Evolutionary conservation across 2,797 vertebrate species (phyloP), one percentile per base, ranked within the genome.

Genomic region (Oophaga sylvatica): DNA sequence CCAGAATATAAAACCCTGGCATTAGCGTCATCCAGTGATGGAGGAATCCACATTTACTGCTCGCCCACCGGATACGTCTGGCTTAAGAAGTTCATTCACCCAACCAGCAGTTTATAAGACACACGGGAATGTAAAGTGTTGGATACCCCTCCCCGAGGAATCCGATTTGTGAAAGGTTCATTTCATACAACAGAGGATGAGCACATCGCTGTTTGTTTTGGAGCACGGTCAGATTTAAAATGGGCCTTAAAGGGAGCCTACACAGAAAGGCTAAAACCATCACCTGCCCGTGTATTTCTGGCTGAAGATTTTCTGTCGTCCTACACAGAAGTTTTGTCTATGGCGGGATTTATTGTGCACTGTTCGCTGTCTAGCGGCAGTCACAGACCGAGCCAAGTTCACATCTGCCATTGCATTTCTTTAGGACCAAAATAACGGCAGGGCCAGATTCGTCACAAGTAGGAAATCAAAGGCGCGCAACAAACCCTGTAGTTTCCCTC

Each of bases 121-220:
- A 76, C 71, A 16, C 9, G 80, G 59, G 79, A 80, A 80, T 80
- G 79, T 80, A 63, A 63, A 80, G 60, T 22, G 35, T 20, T 48
- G 12, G 11, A 56, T 26, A 77, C 84, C 67, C 84, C 76, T 80
- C 73, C 84, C 84, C 26, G 29, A 86, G 77, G 84, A 86, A 86
- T 86, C 84, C 19, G 13, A 70, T 35, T n/a, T 63, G 8, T 80
- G 63, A 79, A 79, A 79, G 45, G 26, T 35, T 83, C 26, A 83
- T 11, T 62, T 83, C 81, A 83, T 75, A 83, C 48, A 20, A 26
- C 16, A 45, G 53, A 60, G 68, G 82, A 84, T 75, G 82, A 84
- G 82, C 82, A 75, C 68, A 75, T 56, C 35, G 10, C 83, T 88
- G 81, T 62, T 75, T 29, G n/a, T 73, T 73, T 73, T 84, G 68